Conservation (phyloP, 2,888 invertebrate genomes). For the Iselma pallidipennis region DNA sequence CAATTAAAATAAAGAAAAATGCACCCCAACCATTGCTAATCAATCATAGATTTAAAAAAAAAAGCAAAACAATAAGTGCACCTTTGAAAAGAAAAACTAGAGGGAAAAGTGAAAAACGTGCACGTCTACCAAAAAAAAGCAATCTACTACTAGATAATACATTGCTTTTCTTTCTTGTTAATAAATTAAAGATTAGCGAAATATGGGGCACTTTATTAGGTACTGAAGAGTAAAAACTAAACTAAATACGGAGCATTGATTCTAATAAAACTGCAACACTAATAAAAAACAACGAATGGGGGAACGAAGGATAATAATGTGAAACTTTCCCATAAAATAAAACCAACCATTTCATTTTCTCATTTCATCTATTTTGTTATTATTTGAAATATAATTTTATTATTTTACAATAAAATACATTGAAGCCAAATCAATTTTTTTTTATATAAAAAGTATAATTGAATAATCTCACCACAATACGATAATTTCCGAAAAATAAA, state of each 20-base stretch:
- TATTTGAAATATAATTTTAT: neutral
- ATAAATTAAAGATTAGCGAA: slow-evolving; percentile 40
- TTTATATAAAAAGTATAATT: too few species aligned
- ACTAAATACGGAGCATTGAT: slow-evolving; percentile 23
- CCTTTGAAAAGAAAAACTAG: neutral
- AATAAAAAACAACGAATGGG: neutral
- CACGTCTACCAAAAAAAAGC: neutral
- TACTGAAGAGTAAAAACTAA: slow-evolving; percentile 51
- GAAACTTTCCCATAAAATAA: slow-evolving; percentile 27
- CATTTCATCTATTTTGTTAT: neutral
- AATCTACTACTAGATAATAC: too few species aligned
- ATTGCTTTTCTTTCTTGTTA: slow-evolving; percentile 5
- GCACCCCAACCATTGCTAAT: slow-evolving; percentile 31
- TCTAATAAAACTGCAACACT: neutral
- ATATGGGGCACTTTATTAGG: slow-evolving; percentile 47
- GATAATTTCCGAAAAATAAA: too few species aligned
- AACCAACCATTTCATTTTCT: neutral
- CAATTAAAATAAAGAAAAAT: slow-evolving; percentile 9
- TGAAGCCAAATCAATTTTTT: too few species aligned
- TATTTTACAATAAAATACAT: too few species aligned
- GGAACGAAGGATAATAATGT: slow-evolving; percentile 3
- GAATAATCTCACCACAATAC: too few species aligned
- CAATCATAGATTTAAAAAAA: slow-evolving; percentile 9
- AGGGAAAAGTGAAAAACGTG: neutral
- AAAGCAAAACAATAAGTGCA: neutral